Percentiles rank a stretch among this genome's conserved stretches.
phyloP scores from a whole-genome alignment of 2,797 vertebrate genomes.

The Semotilus atromaculatus region DNA sequence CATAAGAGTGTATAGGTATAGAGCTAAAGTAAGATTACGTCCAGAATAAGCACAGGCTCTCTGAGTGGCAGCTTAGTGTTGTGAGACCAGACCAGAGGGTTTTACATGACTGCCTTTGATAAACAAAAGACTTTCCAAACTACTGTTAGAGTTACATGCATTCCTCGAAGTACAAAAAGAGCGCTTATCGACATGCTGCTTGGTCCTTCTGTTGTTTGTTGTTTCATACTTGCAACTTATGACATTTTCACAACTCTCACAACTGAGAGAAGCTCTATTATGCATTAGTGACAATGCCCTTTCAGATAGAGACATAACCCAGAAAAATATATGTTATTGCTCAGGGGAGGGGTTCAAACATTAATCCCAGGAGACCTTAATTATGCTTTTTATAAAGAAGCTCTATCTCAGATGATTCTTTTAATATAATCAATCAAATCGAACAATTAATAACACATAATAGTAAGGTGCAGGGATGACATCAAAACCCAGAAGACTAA shows the following conservation, averaged over 20 bases:
- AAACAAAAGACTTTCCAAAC: slow-evolving; percentile 33
- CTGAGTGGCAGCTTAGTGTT: slow-evolving; percentile 22
- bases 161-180: neutral
- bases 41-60: slow-evolving; percentile 36
- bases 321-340: slow-evolving; percentile 7
- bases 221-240: neutral
- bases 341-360: neutral
- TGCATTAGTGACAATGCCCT: neutral
- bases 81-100: neutral
- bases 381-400: neutral
- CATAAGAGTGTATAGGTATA: slow-evolving; percentile 9
- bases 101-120: slow-evolving; percentile 41
- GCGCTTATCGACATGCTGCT: neutral
- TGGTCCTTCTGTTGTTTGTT: slow-evolving; percentile 25
- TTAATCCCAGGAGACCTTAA: neutral
- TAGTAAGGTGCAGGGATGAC: neutral
- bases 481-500: neutral
- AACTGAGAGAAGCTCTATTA: neutral
- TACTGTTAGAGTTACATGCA: slow-evolving; percentile 14
- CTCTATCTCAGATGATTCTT: neutral
- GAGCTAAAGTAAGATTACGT: slow-evolving; percentile 40
- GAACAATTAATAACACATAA: neutral
- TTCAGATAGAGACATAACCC: neutral
- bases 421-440: neutral
- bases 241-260: slow-evolving; percentile 2